Conservation (phyloP, 2,113 vertebrate genomes). For the Labeo catla region DNA sequence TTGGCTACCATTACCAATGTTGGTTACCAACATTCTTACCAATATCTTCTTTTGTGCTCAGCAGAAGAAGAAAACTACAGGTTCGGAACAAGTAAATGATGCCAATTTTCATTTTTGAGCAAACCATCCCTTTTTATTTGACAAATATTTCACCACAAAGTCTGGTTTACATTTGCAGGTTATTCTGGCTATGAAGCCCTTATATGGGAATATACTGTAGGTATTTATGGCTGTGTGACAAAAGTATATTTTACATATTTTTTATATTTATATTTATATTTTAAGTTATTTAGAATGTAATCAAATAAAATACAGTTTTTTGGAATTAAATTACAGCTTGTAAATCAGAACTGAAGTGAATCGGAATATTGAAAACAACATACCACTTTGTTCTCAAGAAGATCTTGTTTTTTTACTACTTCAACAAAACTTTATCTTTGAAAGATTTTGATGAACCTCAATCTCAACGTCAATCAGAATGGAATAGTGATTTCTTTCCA, state of each 20-base stretch:
- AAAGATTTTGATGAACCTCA: not conserved
- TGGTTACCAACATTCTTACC: too few relatives aligned
- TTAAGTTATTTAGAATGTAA: not conserved
- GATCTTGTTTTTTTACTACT: not conserved
- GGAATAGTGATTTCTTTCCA: not conserved
- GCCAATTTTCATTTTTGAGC: too few relatives aligned
- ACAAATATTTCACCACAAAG: not conserved
- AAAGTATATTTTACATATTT: not conserved
- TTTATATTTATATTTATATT: too few relatives aligned
- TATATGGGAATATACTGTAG: not conserved
- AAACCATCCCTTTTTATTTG: not conserved
- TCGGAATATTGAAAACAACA: not conserved
- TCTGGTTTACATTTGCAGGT: not conserved
- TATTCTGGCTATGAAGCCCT: not conserved
- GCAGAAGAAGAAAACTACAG: too few relatives aligned
- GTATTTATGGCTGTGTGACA: not conserved
- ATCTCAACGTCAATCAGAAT: not conserved
- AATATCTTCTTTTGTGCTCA: too few relatives aligned
- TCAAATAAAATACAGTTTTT: not conserved
- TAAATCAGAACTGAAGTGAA: not conserved
- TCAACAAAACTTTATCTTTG: not conserved
- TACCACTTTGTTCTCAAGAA: not conserved
- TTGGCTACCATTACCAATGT: too few relatives aligned
- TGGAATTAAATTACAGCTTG: not conserved
- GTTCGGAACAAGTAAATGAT: too few relatives aligned